Percentiles rank a stretch among this genome's conserved stretches.
These are phyloP conservation scores for Athripsodes cinereus DNA, from an alignment of 2,888 invertebrate species.

Conservation along the genomic window DNA sequence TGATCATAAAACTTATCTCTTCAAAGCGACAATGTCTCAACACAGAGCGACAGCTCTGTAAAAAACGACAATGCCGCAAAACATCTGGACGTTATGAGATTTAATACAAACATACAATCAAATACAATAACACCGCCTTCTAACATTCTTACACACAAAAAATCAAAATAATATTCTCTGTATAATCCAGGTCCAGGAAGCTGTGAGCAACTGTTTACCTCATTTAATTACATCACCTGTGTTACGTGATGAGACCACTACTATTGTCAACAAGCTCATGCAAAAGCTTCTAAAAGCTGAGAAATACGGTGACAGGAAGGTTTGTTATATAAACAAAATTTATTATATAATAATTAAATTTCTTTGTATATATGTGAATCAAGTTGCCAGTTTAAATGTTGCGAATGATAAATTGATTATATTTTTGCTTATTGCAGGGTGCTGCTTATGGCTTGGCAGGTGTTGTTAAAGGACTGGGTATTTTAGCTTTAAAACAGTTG, in stretches of 20 bases:
- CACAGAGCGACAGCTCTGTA: too few relatives aligned
- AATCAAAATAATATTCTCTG: too few relatives aligned
- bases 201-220: constrained; percentile 93
- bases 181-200: constrained; percentile 79
- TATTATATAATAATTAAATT: neutral
- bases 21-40: too few relatives aligned
- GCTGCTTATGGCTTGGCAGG: constrained; percentile 98
- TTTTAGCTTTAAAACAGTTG: constrained; percentile 87
- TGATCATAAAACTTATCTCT: too few relatives aligned
- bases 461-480: constrained; percentile 93
- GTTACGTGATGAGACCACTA: constrained; percentile 85
- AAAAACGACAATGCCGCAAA: too few relatives aligned
- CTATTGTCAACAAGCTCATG: constrained; percentile 80
- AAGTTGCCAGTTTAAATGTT: too few relatives aligned
- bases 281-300: constrained; percentile 84
- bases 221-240: constrained; percentile 78
- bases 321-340: constrained; percentile 22
- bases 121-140: too few relatives aligned
- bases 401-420: neutral
- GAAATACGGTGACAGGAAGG: constrained; percentile 79
- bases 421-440: constrained; percentile 53
- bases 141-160: too few relatives aligned
- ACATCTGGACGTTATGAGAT: too few relatives aligned
- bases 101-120: too few relatives aligned
- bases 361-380: neutral